Conservation (phyloP, 2,888 invertebrate species). For the Latrodectus elegans region DNA sequence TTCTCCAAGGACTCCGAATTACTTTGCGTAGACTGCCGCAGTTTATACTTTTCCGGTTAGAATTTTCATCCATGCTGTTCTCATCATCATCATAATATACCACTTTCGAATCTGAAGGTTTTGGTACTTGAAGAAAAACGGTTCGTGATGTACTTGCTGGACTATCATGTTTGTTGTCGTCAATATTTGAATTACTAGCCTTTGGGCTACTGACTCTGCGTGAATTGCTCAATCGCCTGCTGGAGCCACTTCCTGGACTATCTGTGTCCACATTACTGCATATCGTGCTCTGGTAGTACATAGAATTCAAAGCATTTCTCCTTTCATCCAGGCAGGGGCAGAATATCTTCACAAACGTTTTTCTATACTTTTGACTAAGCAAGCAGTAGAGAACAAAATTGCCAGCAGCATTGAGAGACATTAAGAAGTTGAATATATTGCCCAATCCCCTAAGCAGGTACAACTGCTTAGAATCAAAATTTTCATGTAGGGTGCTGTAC, state of each 20-base stretch:
- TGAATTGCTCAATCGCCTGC: slow-evolving; percentile 37
- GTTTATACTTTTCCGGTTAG: neutral
- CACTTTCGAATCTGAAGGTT: slow-evolving; percentile 28
- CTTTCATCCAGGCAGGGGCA: slow-evolving; percentile 70
- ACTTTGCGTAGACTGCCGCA: slow-evolving; percentile 39
- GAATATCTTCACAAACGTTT: slow-evolving; percentile 72
- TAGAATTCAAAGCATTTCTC: slow-evolving; percentile 37
- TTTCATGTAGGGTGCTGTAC: slow-evolving; percentile 72
- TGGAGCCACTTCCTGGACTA: slow-evolving; percentile 55
- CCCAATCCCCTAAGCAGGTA: slow-evolving; percentile 74
- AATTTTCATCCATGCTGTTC: slow-evolving; percentile 10
- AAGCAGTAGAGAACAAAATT: slow-evolving; percentile 78
- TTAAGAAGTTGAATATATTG: slow-evolving; percentile 77
- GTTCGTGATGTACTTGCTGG: slow-evolving; percentile 26
- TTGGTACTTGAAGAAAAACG: slow-evolving; percentile 52
- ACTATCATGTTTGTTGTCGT: slow-evolving; percentile 5
- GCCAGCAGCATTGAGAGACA: slow-evolving; percentile 77
- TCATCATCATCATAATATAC: slow-evolving; percentile 45
- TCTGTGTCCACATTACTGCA: slow-evolving; percentile 60
- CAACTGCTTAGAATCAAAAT: slow-evolving; percentile 72
- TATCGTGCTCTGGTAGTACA: slow-evolving; percentile 63
- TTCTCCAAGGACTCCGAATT: slow-evolving; percentile 37
- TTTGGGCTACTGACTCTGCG: slow-evolving; percentile 13
- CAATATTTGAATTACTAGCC: slow-evolving; percentile 18
- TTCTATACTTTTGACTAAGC: slow-evolving; percentile 76